Conservation (phyloP, 2,888 invertebrate species). For the Busseola fusca region DNA sequence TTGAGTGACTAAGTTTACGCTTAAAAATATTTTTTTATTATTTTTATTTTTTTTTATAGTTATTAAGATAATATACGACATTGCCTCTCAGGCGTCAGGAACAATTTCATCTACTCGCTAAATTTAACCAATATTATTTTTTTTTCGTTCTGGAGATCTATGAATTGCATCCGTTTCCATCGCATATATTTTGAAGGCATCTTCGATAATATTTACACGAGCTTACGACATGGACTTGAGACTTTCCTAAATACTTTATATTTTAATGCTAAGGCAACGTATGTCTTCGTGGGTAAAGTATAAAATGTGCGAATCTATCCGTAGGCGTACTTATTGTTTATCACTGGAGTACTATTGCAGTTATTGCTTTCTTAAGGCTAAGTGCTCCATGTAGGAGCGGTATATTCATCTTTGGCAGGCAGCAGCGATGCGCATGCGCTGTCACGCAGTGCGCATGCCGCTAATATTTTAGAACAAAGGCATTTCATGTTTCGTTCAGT, state of each 20-base stretch:
- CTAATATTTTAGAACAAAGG: conserved; percentile 43
- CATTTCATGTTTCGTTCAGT: conserved; percentile 52
- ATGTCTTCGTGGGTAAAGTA: conserved; percentile 44
- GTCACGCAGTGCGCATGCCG: conserved; percentile 28
- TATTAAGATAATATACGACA: conserved; percentile 86
- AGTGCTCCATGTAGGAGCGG: conserved; percentile 36
- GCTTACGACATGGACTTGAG: conserved; percentile 54
- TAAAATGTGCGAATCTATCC: conserved; percentile 35
- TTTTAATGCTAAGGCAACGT: conserved; percentile 60
- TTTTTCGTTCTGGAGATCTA: conserved; percentile 81
- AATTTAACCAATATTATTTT: conserved; percentile 78
- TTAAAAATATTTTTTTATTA: conserved; percentile 73
- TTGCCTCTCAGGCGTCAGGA: conserved; percentile 89
- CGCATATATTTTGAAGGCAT: conserved; percentile 80
- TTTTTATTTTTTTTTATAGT: conserved; percentile 75
- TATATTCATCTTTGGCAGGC: conserved; percentile 54
- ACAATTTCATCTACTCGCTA: conserved; percentile 88
- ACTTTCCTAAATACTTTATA: conserved; percentile 52
- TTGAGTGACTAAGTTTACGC: conserved; percentile 85
- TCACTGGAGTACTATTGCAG: conserved; percentile 33
- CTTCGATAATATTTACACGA: conserved; percentile 58
- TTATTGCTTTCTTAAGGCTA: conserved; percentile 63
- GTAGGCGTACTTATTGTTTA: conserved; percentile 54
- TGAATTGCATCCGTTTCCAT: conserved; percentile 78
- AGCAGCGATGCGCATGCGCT: conserved; percentile 28